A percentile compares a stretch with the other conserved stretches of the same genome.
Evolutionary conservation across 2,888 invertebrate genomes (phyloP).

Genomic region (Lacanobia oleracea): DNA sequence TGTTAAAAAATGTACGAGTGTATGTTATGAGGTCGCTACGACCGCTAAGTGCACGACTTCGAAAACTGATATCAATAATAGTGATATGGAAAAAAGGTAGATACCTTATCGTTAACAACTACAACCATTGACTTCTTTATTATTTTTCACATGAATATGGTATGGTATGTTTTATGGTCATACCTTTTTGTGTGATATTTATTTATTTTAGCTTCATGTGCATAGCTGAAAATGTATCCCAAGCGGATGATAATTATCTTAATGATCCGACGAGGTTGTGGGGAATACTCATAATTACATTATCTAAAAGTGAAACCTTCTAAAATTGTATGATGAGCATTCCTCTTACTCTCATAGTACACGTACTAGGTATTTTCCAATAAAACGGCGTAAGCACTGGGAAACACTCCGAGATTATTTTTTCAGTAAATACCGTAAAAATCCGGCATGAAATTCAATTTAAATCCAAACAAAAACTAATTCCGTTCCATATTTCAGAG

Average conservation of each 20-base stretch:
- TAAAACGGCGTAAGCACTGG: not conserved
- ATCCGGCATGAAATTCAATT: not conserved
- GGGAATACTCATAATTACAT: no score
- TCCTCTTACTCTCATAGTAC: not conserved
- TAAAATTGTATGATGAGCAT: no score
- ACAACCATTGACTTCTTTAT: no score
- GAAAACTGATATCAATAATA: constrained; percentile 5
- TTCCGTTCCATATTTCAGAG: not conserved
- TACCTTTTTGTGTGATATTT: no score
- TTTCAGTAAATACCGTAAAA: not conserved
- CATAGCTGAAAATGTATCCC: not conserved
- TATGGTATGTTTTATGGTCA: no score
- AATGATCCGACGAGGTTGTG: no score
- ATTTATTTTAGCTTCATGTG: no score
- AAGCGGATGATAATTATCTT: no score
- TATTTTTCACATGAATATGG: no score
- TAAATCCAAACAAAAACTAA: constrained; percentile 5
- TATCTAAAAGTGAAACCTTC: no score
- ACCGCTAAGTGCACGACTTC: not conserved
- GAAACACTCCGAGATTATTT: not conserved
- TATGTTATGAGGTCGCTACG: constrained; percentile 16
- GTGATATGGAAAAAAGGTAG: no score
- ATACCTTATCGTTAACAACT: no score
- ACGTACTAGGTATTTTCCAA: not conserved
- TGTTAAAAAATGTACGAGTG: constrained; percentile 46